A percentile compares a stretch with the other conserved stretches of the same genome.
phyloP scores from a whole-genome alignment of 1,140 invertebrate genomes.

The Micrasema longulum region DNA sequence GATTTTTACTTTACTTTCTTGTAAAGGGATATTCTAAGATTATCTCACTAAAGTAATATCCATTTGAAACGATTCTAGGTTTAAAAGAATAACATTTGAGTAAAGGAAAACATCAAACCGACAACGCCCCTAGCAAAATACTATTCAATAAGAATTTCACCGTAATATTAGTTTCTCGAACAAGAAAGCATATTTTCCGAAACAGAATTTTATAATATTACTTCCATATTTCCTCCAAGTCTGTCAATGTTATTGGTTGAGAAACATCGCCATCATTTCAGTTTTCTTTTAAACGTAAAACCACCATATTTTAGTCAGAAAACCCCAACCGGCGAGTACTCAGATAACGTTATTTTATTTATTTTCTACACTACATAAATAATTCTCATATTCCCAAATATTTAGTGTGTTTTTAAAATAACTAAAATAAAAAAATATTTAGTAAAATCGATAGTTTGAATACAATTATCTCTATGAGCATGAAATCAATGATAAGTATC shows the following conservation, averaged over 20 bases:
- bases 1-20: not conserved
- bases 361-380: not conserved
- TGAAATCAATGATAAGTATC: not conserved
- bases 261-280: conserved; percentile 7
- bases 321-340: not conserved
- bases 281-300: not conserved
- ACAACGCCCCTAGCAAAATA: not conserved
- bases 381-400: not conserved
- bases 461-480: not conserved
- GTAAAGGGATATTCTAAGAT: not conserved
- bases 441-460: not conserved
- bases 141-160: not conserved
- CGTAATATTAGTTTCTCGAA: conserved; percentile 7
- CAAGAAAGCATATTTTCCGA: conserved; percentile 13
- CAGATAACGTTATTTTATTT: not conserved
- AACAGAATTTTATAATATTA: conserved; percentile 5
- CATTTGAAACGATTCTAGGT: not conserved
- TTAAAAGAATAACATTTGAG: not conserved
- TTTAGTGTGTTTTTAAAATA: not conserved
- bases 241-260: conserved; percentile 13
- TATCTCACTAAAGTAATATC: not conserved
- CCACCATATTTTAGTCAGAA: not conserved
- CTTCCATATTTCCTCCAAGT: conserved; percentile 12
- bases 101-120: not conserved
- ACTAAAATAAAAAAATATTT: not conserved